Base-by-base conservation (phyloP, 2,888 invertebrate genomes). In the Nematopogon swammerdamellus region DNA sequence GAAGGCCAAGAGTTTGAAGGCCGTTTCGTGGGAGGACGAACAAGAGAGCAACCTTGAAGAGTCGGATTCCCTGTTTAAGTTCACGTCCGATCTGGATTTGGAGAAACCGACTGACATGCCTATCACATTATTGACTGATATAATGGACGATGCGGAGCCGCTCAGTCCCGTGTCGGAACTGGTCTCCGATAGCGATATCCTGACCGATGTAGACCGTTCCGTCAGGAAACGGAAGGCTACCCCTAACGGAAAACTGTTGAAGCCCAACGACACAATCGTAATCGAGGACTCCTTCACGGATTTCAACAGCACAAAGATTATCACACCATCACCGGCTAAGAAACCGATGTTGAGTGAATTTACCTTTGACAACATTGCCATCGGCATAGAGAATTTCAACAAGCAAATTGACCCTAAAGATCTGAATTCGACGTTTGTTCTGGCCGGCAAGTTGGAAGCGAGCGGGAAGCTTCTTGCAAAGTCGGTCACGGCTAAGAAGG, bases 11-110 rank as follows among this genome's bases (percentile, higher is more conserved):
- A 82, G 83, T 0, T 75, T 81, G 1, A 82, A 82, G 59, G 74
- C 74, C 20, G 84, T 88, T 14, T 80, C 81, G 11, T 88, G 86
- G 85, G 79, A 80, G 0, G 85, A 85, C 55, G 65, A 66, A 42
- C 70, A 73, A 11, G 49, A 49, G n/a, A 47, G 52, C 0, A 14
- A 14, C 11, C 3, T 14, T 36, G 68, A 69, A 30, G 58, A 50
- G 2, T 70, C 72, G 42, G 52, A 65, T 0, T 50, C 60, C 2
- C 62, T 68, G 18, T 70, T 74, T 57, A 68, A 68, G 56, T 72
- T 66, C 52, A 62, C 77, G 18, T 63, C 67, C 0, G 68, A 64
- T 10, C 51, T 80, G 19, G 69, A 73, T 25, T 48, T 71, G 4
- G 60, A 68, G 1, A 67, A 68, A 50, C 73, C 72, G 0, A 62